A percentile compares a stretch with the other conserved stretches of the same genome.
These are phyloP conservation scores for Watersipora subatra DNA, from an alignment of 1,140 invertebrate genomes.

Conservation along the genomic window DNA sequence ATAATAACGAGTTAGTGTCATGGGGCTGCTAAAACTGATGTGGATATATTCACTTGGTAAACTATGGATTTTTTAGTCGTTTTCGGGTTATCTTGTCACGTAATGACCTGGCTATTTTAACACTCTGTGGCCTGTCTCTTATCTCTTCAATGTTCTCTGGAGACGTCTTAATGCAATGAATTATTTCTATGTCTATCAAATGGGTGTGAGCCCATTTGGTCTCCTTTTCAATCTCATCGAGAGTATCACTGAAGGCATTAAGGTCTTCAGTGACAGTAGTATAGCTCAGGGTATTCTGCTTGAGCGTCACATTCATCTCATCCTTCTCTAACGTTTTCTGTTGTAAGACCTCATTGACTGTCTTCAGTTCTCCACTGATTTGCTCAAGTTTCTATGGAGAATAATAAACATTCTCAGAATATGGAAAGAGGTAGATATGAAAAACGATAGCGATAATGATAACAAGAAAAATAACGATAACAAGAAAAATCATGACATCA, in stretches of 20 bases:
- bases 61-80: neutral
- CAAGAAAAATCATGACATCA: too few species aligned
- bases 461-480: too few species aligned
- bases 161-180: neutral
- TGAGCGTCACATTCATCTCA: neutral
- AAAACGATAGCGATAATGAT: too few species aligned
- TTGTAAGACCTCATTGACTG: neutral
- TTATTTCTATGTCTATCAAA: neutral
- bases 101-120: neutral
- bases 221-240: neutral
- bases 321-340: neutral
- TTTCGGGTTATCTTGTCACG: neutral
- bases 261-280: neutral
- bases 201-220: neutral
- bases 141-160: neutral
- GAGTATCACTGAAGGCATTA: neutral
- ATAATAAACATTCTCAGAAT: too few species aligned
- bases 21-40: too few species aligned
- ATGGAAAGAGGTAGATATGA: too few species aligned
- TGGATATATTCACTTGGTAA: too few species aligned
- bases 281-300: neutral
- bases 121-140: neutral
- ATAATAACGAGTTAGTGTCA: too few species aligned
- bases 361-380: neutral
- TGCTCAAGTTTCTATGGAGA: neutral